Base-by-base conservation (phyloP, 2,797 vertebrate genomes). In the Amazona ochrocephala region DNA sequence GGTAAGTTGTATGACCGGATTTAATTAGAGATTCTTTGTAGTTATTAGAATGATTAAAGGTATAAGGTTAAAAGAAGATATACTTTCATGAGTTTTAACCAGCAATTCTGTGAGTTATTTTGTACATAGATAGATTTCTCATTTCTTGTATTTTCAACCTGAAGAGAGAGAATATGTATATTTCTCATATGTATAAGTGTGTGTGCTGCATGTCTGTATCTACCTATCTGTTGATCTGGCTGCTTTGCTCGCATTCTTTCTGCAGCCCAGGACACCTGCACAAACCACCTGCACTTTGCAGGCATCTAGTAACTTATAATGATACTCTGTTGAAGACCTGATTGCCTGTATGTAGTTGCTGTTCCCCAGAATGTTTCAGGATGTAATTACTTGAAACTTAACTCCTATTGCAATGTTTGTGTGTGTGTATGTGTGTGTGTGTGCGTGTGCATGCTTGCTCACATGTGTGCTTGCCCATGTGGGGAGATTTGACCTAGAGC, bases 341-440 rank as follows among this genome's bases (percentile, higher is more conserved):
- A 90, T 91, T 94, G 65, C 19, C 11, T 76, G 26, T 10, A 10
- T 45, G 45, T 72, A 58, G 61, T 71, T 87, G 30, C 53, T 89
- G 42, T 47, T 92, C 67, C 84, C 87, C 66, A 67, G n/a, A 67
- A n/a, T 62, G 8, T 87, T 93, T 79, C 53, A 44, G 61, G 14
- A 9, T 76, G 26, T 78, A 96, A 95, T 94, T 94, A 75, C 32
- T 27, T 60, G 19, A 76, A 84, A 84, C 18, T 75, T 80, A 50
- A 91, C 82, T 93, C 66, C 37, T 19, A 30, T 22, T 84, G 22
- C 37, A 65, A 26, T 37, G 4, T 42, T 32, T 80, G 30, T 26
- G 8, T 48, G 7, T 64, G 39, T 32, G 19, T 27, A 13, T 41
- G 39, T 13, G 39, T 41, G 39, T 41, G 45, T 39, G 30, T 29